A percentile compares a stretch with the other conserved stretches of the same genome.
These are phyloP conservation scores for Oreochromis tanganicae DNA, from an alignment of 2,113 vertebrate genomes.

Conservation along the genomic window DNA sequence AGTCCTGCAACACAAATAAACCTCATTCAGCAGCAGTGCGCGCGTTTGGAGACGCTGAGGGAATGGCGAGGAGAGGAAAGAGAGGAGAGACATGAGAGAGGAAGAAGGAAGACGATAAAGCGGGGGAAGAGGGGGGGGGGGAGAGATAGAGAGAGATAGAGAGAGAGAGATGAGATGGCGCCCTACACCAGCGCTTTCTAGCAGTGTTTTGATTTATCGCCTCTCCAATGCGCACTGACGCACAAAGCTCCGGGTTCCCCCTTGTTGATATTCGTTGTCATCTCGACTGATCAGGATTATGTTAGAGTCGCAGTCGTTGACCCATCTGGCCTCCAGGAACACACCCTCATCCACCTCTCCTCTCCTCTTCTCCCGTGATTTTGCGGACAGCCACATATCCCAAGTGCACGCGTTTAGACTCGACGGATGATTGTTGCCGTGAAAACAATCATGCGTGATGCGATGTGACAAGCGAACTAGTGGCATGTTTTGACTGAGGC, in stretches of 20 bases:
- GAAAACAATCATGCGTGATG: constrained; percentile 9
- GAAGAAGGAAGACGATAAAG: neutral
- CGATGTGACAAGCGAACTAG: constrained; percentile 2
- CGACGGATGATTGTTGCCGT: neutral
- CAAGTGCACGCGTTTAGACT: constrained; percentile 2
- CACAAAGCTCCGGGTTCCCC: constrained; percentile 51
- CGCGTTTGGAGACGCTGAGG: neutral
- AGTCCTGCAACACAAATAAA: neutral
- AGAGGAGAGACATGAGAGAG: neutral
- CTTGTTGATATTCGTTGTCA: constrained; percentile 42
- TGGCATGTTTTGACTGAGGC: neutral
- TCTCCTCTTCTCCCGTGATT: neutral
- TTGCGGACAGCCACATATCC: neutral
- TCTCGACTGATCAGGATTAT: constrained; percentile 45
- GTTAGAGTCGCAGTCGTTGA: neutral
- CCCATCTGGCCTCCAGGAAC: constrained; percentile 18
- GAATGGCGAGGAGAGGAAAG: neutral
- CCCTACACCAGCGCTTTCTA: constrained; percentile 30
- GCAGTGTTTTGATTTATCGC: constrained; percentile 61
- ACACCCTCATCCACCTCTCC: neutral
- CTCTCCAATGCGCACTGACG: constrained; percentile 64
- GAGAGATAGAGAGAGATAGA: neutral
- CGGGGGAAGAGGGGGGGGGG: too few relatives aligned
- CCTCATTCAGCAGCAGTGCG: neutral
- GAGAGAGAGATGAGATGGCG: constrained; percentile 25